Evolutionary conservation across 2,113 vertebrate species (phyloP).

Genomic region (Phoenicopterus ruber): DNA sequence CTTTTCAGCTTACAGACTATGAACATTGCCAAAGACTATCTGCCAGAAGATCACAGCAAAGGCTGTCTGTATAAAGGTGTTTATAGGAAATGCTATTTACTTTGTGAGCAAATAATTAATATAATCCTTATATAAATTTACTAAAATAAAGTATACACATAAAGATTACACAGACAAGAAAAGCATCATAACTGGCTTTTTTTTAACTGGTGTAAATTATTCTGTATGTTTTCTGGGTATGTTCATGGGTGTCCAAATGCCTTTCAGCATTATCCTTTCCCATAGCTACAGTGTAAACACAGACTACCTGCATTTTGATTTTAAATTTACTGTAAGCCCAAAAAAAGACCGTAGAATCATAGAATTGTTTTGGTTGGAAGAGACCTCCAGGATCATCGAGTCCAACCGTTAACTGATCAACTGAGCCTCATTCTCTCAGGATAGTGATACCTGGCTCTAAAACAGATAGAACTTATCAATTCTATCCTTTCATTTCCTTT

Average conservation of each 20-base stretch:
- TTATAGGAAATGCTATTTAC: neutral
- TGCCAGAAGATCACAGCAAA: neutral
- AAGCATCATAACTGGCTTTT: neutral
- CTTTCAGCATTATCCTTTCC: neutral
- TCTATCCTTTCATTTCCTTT: neutral
- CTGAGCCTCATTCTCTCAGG: too few species aligned
- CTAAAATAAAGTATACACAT: neutral
- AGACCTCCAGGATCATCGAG: too few species aligned
- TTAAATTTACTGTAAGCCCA: neutral
- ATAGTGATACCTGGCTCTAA: neutral
- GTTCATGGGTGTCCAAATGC: neutral
- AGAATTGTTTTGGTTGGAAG: too few species aligned
- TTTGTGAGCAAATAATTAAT: neutral
- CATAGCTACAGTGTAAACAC: neutral
- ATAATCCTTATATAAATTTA: neutral
- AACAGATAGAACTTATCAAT: neutral
- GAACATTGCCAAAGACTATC: neutral
- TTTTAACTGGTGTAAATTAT: neutral
- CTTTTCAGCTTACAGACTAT: neutral
- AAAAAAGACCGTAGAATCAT: neutral
- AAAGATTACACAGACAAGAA: neutral
- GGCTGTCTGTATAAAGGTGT: fast-evolving
- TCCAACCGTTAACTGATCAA: too few species aligned
- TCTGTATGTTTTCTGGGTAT: neutral
- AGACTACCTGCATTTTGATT: neutral